phyloP scores from a whole-genome alignment of 2,888 invertebrate species.

The Sphaerophoria rueppellii region DNA sequence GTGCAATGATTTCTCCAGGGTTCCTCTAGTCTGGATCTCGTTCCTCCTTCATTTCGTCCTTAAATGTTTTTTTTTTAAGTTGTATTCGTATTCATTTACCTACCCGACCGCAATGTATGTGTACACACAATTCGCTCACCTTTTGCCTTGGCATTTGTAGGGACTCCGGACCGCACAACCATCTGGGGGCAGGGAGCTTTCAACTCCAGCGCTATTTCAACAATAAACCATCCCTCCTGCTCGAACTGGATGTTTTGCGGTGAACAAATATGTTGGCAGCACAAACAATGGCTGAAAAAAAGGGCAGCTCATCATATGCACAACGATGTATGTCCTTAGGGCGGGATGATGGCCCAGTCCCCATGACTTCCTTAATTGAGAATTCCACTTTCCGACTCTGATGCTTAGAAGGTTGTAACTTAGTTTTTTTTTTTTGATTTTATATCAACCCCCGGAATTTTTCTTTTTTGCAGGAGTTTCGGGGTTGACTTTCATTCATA shows the following conservation, averaged over 20 bases:
- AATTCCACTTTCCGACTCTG: constrained; percentile 60
- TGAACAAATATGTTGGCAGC: not conserved
- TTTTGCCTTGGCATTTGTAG: constrained; percentile 49
- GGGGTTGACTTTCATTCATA: not conserved
- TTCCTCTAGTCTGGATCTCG: constrained; percentile 7
- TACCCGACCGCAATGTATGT: not conserved
- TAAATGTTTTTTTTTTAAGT: constrained; percentile 8
- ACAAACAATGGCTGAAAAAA: constrained; percentile 58
- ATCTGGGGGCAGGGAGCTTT: not conserved
- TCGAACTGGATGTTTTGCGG: constrained; percentile 8
- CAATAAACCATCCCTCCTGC: constrained; percentile 6
- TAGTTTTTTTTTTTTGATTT: constrained; percentile 39
- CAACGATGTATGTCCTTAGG: constrained; percentile 20
- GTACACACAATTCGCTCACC: constrained; percentile 47
- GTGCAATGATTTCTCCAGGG: constrained; percentile 67
- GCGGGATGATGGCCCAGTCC: constrained; percentile 16
- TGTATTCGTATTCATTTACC: constrained; percentile 27
- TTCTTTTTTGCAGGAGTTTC: too few relatives aligned
- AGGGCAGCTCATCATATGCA: constrained; percentile 38
- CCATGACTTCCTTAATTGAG: constrained; percentile 62
- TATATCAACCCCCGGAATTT: constrained; percentile 7
- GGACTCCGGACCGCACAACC: not conserved
- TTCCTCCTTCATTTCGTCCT: too few relatives aligned
- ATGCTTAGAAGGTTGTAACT: constrained; percentile 22
- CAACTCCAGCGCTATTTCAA: constrained; percentile 4